phyloP scores from a whole-genome alignment of 2,113 vertebrate species.

The Spea bombifrons region DNA sequence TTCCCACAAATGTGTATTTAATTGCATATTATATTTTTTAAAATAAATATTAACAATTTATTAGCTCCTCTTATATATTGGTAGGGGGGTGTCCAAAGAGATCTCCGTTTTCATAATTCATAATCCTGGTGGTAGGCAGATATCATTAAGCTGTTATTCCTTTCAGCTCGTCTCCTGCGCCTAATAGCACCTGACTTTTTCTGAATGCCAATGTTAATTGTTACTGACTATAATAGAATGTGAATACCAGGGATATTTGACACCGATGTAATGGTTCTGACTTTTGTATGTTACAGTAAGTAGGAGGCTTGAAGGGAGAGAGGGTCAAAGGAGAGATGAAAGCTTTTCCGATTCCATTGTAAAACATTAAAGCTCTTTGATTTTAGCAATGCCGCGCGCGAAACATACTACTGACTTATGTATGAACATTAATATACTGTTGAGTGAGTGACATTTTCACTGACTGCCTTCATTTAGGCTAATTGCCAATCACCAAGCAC shows the following conservation, averaged over 20 bases:
- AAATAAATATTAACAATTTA: not conserved
- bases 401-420: constrained; percentile 54
- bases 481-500: constrained; percentile 42
- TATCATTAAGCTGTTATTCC: constrained; percentile 65
- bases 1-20: not conserved
- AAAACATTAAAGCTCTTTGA: constrained; percentile 54
- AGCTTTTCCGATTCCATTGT: constrained; percentile 54
- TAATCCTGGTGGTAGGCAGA: constrained; percentile 45
- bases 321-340: constrained; percentile 60
- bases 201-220: constrained; percentile 80
- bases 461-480: constrained; percentile 44
- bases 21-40: not conserved
- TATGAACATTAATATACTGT: constrained; percentile 55
- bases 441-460: constrained; percentile 47
- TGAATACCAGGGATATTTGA: constrained; percentile 75
- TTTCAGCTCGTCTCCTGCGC: constrained; percentile 59
- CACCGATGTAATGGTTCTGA: constrained; percentile 76
- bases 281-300: constrained; percentile 63
- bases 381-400: constrained; percentile 53
- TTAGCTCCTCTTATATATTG: constrained; percentile 19
- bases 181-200: constrained; percentile 75
- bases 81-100: constrained; percentile 4
- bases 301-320: constrained; percentile 56
- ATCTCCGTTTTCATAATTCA: constrained; percentile 47
- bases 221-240: constrained; percentile 84